A percentile compares a stretch with the other conserved stretches of the same genome.
These are phyloP conservation scores for Poeciliopsis prolifica DNA, from an alignment of 2,113 vertebrate species.

Conservation along the genomic window DNA sequence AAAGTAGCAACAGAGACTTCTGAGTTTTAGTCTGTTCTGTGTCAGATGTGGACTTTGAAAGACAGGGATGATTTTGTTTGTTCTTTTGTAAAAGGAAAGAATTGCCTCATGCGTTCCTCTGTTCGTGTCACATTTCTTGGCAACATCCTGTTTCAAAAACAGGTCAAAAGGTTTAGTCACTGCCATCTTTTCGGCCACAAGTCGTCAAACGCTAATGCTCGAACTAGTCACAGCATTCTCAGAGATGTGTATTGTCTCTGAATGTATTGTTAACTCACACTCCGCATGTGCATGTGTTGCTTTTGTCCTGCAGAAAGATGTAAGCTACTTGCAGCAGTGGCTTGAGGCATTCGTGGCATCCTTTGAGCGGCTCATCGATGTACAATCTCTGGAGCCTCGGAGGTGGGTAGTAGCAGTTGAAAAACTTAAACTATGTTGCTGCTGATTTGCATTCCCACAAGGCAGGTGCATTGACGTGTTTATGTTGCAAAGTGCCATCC, in stretches of 20 bases:
- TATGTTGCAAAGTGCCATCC: slow-evolving; percentile 8
- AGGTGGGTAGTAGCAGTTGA: slow-evolving; percentile 77
- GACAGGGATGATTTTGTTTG: slow-evolving; percentile 8
- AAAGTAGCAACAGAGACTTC: not conserved
- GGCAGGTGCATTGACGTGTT: slow-evolving; percentile 35
- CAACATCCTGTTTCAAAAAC: slow-evolving; percentile 76
- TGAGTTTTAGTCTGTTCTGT: not conserved
- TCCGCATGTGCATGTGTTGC: slow-evolving; percentile 2
- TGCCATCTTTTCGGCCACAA: slow-evolving; percentile 11
- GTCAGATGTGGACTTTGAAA: not conserved
- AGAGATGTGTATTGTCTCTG: not conserved
- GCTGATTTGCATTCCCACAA: slow-evolving; percentile 4
- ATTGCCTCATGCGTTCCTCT: slow-evolving; percentile 59
- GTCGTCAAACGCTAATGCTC: slow-evolving; percentile 1
- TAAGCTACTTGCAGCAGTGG: slow-evolving; percentile 92
- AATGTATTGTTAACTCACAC: not conserved
- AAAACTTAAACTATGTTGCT: slow-evolving; percentile 9
- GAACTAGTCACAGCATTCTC: not conserved
- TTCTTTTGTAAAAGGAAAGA: slow-evolving; percentile 57
- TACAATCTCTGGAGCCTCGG: slow-evolving; percentile 88
- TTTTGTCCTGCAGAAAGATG: slow-evolving; percentile 86
- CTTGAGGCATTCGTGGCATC: slow-evolving; percentile 88
- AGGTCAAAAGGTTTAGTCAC: slow-evolving; percentile 42
- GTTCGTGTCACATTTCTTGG: slow-evolving; percentile 51
- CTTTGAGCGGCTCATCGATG: slow-evolving; percentile 89